Percentiles rank a stretch among this genome's conserved stretches.
These are phyloP conservation scores for Crepidodera aurea DNA, from an alignment of 2,888 invertebrate genomes.

Conservation along the genomic window DNA sequence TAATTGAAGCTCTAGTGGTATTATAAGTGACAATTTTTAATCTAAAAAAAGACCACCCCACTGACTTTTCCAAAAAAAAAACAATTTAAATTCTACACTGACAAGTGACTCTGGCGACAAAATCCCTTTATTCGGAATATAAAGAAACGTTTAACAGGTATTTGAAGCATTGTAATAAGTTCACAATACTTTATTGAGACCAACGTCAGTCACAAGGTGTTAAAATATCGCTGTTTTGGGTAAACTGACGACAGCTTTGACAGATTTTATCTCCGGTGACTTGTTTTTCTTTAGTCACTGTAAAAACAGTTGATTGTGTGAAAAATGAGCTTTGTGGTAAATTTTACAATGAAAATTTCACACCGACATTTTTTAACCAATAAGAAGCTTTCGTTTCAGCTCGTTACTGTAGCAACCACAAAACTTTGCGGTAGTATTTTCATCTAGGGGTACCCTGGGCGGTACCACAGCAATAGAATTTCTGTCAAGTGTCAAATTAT, in stretches of 20 bases:
- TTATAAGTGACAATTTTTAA: too few relatives aligned
- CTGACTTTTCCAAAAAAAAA: not conserved
- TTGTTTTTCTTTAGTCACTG: slow-evolving; percentile 34
- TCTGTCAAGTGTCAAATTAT: too few relatives aligned
- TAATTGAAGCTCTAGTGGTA: too few relatives aligned
- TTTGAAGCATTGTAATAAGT: slow-evolving; percentile 49
- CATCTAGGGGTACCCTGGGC: too few relatives aligned
- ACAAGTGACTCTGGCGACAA: slow-evolving; percentile 53
- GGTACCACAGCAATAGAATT: too few relatives aligned
- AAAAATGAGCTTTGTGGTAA: not conserved
- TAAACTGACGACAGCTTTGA: slow-evolving; percentile 53
- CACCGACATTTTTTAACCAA: too few relatives aligned
- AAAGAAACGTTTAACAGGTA: slow-evolving; percentile 57
- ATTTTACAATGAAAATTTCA: too few relatives aligned
- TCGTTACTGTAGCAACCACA: too few relatives aligned
- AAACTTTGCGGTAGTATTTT: too few relatives aligned
- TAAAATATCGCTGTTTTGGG: slow-evolving; percentile 49
- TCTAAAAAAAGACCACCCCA: not conserved
- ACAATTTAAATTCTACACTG: not conserved
- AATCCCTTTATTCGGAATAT: slow-evolving; percentile 51
- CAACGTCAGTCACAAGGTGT: slow-evolving; percentile 44
- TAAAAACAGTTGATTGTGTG: not conserved
- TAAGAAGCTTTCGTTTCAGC: too few relatives aligned
- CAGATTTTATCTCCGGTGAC: slow-evolving; percentile 45
- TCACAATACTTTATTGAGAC: slow-evolving; percentile 38